These are phyloP conservation scores for Asteroscopus sphinx DNA, from an alignment of 2,888 invertebrate genomes.

Conservation along the genomic window DNA sequence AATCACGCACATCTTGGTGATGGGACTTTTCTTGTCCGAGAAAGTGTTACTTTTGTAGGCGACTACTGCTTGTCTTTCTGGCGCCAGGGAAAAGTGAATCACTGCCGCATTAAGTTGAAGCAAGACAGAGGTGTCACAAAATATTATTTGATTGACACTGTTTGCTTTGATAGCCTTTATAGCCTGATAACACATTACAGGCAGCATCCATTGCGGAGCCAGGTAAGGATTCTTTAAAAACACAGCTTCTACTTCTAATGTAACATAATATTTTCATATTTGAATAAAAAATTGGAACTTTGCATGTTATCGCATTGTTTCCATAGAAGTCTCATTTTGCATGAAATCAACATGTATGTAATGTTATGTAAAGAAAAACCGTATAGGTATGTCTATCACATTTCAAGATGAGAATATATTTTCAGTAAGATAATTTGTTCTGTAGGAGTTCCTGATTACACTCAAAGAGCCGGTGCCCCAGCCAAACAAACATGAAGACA, in stretches of 20 bases:
- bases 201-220: slow-evolving; percentile 95
- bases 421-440: slow-evolving; percentile 11
- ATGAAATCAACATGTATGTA: too few species aligned
- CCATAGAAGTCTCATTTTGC: too few species aligned
- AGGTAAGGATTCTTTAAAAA: slow-evolving; percentile 81
- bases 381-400: too few species aligned
- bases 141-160: slow-evolving; percentile 96
- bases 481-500: slow-evolving; percentile 97
- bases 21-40: slow-evolving; percentile 97
- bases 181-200: slow-evolving; percentile 97
- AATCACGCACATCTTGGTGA: slow-evolving; percentile 95
- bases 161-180: slow-evolving; percentile 97
- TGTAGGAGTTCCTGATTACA: slow-evolving; percentile 95
- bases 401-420: too few species aligned
- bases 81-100: slow-evolving; percentile 96
- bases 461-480: slow-evolving; percentile 98
- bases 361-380: too few species aligned
- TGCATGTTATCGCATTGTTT: background rate
- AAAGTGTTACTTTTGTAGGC: slow-evolving; percentile 98
- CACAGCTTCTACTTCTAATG: background rate
- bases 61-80: slow-evolving; percentile 98
- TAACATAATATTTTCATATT: background rate
- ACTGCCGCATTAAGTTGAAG: slow-evolving; percentile 97
- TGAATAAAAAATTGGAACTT: background rate
- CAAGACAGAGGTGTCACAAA: slow-evolving; percentile 96